These are phyloP conservation scores for Drosophila peninsularis DNA, from an alignment of 2,888 invertebrate species.

Conservation along the genomic window DNA sequence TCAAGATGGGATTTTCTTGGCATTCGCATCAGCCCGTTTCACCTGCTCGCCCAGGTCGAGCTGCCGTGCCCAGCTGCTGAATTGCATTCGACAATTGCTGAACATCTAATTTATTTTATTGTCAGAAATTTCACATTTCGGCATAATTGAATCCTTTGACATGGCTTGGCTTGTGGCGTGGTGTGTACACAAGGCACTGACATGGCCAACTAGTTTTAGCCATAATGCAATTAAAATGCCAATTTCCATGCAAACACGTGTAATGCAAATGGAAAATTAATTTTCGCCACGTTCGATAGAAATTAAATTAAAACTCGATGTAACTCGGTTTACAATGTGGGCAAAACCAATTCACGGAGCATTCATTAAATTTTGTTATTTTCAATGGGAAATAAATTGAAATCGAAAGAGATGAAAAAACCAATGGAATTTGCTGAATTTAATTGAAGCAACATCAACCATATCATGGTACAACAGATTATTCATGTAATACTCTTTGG, in stretches of 20 bases:
- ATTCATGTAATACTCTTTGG: background rate
- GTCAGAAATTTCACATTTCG: conserved; percentile 10
- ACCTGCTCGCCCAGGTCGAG: background rate
- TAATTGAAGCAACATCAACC: background rate
- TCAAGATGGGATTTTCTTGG: background rate
- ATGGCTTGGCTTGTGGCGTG: background rate
- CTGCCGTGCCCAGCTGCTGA: background rate
- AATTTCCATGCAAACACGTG: conserved; percentile 46
- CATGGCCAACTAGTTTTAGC: conserved; percentile 1
- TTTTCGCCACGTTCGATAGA: conserved; percentile 37
- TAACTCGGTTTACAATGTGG: background rate
- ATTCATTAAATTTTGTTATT: conserved; percentile 17
- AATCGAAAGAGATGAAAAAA: background rate
- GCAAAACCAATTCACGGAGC: background rate
- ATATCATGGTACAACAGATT: background rate
- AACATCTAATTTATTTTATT: background rate
- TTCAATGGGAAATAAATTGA: background rate
- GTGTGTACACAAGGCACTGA: conserved; percentile 7
- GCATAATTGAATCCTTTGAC: background rate
- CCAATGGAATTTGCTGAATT: conserved; percentile 1
- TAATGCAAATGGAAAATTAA: conserved; percentile 46
- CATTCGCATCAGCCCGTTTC: background rate
- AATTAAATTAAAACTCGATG: conserved; percentile 48
- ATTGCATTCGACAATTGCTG: conserved; percentile 17
- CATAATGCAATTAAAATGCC: conserved; percentile 65